phyloP scores from a whole-genome alignment of 2,888 invertebrate genomes.

The Chalcis sispes region DNA sequence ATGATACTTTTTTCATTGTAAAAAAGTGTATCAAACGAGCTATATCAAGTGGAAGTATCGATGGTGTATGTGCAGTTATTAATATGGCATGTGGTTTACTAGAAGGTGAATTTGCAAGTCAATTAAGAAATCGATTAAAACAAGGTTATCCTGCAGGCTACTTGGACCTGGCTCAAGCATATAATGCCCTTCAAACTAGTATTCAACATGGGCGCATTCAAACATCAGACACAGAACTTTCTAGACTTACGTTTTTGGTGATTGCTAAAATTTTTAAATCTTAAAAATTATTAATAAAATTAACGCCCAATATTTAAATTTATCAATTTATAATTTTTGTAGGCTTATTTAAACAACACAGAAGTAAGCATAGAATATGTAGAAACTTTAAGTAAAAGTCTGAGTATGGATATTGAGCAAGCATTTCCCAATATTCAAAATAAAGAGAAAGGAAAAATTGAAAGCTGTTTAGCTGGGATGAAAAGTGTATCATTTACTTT shows the following conservation, averaged over 20 bases:
- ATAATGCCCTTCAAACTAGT: slow-evolving; percentile 87
- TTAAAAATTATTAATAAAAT: slow-evolving; percentile 1
- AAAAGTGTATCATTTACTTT: slow-evolving; percentile 79
- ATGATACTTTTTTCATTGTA: slow-evolving; percentile 98
- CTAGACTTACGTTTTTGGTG: slow-evolving; percentile 87
- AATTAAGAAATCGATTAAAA: slow-evolving; percentile 85
- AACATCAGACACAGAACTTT: slow-evolving; percentile 87
- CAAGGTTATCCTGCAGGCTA: slow-evolving; percentile 89
- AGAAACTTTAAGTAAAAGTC: slow-evolving; percentile 87
- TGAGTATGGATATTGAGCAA: slow-evolving; percentile 83
- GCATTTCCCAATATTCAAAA: slow-evolving; percentile 80
- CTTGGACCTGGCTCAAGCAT: slow-evolving; percentile 87
- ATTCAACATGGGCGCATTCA: slow-evolving; percentile 89
- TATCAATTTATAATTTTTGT: slow-evolving; percentile 59
- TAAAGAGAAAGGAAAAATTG: slow-evolving; percentile 84
- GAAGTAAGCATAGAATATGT: slow-evolving; percentile 94
- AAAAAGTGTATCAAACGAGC: slow-evolving; percentile 96
- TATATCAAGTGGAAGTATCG: slow-evolving; percentile 93
- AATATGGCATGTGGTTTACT: slow-evolving; percentile 93
- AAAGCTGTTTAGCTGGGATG: slow-evolving; percentile 82
- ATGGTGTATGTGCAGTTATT: slow-evolving; percentile 96
- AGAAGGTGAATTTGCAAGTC: slow-evolving; percentile 89
- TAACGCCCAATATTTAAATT: slow-evolving; percentile 1
- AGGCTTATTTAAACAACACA: slow-evolving; percentile 93
- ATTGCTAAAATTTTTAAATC: slow-evolving; percentile 4